Conservation (phyloP, 2,888 invertebrate genomes). For the Brassicogethes aeneus region DNA sequence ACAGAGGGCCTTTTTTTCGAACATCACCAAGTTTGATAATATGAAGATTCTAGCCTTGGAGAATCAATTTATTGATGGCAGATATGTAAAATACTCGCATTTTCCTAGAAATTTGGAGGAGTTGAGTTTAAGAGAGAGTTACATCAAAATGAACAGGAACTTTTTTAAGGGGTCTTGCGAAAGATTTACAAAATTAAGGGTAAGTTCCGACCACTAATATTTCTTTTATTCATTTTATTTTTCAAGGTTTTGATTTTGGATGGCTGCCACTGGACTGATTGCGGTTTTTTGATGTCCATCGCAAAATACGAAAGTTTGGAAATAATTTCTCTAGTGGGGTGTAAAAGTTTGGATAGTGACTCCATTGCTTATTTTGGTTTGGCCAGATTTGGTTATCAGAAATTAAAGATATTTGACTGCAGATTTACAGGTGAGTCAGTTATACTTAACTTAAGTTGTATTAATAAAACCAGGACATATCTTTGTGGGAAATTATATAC, state of each 20-base stretch:
- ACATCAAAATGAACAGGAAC: slow-evolving; percentile 21
- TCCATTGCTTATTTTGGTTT: slow-evolving; percentile 64
- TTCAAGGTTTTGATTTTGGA: slow-evolving; percentile 60
- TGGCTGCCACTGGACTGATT: slow-evolving; percentile 65
- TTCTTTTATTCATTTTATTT: slow-evolving; percentile 8
- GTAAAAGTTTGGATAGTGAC: slow-evolving; percentile 53
- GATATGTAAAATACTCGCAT: slow-evolving; percentile 31
- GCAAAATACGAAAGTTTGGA: slow-evolving; percentile 58
- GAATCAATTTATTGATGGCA: slow-evolving; percentile 30
- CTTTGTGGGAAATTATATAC: no score
- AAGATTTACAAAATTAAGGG: slow-evolving; percentile 23
- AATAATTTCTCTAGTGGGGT: slow-evolving; percentile 55
- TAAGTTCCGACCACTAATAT: slow-evolving; percentile 9
- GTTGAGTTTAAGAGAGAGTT: slow-evolving; percentile 48
- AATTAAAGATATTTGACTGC: slow-evolving; percentile 40
- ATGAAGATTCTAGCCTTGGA: slow-evolving; percentile 34
- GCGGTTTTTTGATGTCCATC: slow-evolving; percentile 61
- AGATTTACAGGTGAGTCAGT: slow-evolving; percentile 31
- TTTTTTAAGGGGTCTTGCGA: slow-evolving; percentile 29
- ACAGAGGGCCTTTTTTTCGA: slow-evolving; percentile 14
- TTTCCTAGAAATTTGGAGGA: slow-evolving; percentile 56
- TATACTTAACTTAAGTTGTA: no score
- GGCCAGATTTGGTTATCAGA: slow-evolving; percentile 60
- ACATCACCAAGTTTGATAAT: slow-evolving; percentile 15
- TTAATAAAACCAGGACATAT: no score